These are phyloP conservation scores for Orthosia incerta DNA, from an alignment of 2,888 invertebrate genomes.

Conservation along the genomic window DNA sequence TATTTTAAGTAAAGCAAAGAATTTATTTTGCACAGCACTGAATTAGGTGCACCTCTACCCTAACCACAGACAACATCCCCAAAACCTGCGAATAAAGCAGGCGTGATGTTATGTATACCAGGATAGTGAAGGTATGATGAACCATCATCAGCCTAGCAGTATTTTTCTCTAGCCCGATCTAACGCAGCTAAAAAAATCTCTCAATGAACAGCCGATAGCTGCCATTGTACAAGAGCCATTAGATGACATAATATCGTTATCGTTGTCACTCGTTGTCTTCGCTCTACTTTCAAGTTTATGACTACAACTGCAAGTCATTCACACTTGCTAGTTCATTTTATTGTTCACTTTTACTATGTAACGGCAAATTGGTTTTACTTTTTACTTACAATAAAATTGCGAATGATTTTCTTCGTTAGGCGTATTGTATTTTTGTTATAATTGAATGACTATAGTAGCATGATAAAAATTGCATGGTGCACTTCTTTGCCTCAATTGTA, in stretches of 20 bases:
- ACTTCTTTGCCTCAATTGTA: too few relatives aligned
- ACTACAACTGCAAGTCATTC: conserved; percentile 42
- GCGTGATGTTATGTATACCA: too few relatives aligned
- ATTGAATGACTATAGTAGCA: background rate
- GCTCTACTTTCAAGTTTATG: conserved; percentile 52
- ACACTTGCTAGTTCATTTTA: conserved; percentile 9
- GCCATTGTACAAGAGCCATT: conserved; percentile 14
- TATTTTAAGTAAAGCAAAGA: too few relatives aligned
- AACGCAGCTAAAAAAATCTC: background rate
- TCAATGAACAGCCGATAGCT: conserved; percentile 5
- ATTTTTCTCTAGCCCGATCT: background rate
- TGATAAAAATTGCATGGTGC: too few relatives aligned
- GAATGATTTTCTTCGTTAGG: background rate
- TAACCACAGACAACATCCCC: too few relatives aligned
- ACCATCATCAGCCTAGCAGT: too few relatives aligned
- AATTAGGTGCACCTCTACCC: too few relatives aligned
- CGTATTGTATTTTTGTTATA: conserved; percentile 10
- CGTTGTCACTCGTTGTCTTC: too few relatives aligned
- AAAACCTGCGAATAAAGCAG: too few relatives aligned
- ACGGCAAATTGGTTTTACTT: conserved; percentile 21
- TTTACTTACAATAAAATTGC: conserved; percentile 20
- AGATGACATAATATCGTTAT: conserved; percentile 51
- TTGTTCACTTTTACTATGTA: conserved; percentile 38
- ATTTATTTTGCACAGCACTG: too few relatives aligned
- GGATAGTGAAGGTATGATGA: too few relatives aligned